Base-by-base conservation (phyloP, 1,140 invertebrate genomes). In the Lanistes nyassanus region DNA sequence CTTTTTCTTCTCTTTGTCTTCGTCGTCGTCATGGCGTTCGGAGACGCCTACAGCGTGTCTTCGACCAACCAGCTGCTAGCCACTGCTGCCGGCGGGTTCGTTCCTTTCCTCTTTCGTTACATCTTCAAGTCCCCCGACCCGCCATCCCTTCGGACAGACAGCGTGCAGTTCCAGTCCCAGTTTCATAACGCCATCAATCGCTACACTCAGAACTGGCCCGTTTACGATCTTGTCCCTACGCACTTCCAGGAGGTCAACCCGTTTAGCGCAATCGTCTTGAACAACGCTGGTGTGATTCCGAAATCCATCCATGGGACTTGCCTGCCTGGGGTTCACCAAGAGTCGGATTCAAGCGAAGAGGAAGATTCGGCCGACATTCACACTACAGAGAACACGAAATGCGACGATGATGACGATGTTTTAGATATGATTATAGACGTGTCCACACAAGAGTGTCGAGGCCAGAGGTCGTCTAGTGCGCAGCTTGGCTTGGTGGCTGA, bases 1-100 rank as follows among this genome's bases (percentile, higher is more conserved):
- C 29, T 82, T 1, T 85, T 85, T 76, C 76, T 85, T 11, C n/a
- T 81, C 19, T 85, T 85, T 68, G 80, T 85, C 26, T 42, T 84
- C 19, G 42, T 85, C 13, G 79, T 85, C 34, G 83, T 85, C 6
- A 74, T 84, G 73, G 79, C 83, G 0, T 84, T 85, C 74, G 82
- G 83, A 19, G 80, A 84, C n/a, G 76, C 79, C 39, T 85, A 84
- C 42, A 64, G 78, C 39, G 77, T 85, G 19, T 83, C 82, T n/a
- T 70, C 80, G 0, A 82, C 81, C 68, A 84, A 84, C 74, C 84
- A 84, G 69, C 82, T 83, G 53, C 53, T 85, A 26, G 84, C 83
- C 31, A 82, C 84, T 3, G 75, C 82, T 3, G 83, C 79, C 9
- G 83, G 83, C 16, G 83, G 84, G 16, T 80, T 84, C 74, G 31